Base-by-base conservation (phyloP, 2,113 vertebrate genomes). In the Alethe diademata region DNA sequence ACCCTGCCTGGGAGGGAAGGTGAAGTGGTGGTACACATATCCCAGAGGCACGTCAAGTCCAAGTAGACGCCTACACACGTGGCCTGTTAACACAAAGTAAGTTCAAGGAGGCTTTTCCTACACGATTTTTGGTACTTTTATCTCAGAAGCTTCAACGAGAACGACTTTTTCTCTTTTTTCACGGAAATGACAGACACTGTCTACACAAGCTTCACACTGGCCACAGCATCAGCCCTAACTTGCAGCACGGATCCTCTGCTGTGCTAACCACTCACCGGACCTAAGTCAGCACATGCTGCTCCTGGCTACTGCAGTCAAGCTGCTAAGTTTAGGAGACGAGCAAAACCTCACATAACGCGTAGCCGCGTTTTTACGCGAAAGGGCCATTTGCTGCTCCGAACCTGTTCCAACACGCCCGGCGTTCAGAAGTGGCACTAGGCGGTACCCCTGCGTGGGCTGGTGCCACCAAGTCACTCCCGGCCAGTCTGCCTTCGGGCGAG, bases 181-280 rank as follows among this genome's bases (percentile, higher is more conserved):
- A 45, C 2, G 6, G 29, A 26, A 89, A 50, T 33, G 3, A 54
- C 31, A 26, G 11, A 45, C 23, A 26, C 6, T 1, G 8, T 22
- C 12, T 22, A 45, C 2, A 0, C 7, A 13, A 18, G 28, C 16
- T 28, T 48, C 40, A 48, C 13, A 3, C 2, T 3, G 17, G 16
- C 20, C 19, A 2, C 7, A 83, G 23, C 11, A 57, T 19, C 51
- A 47, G 4, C 6, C 31, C 20, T 12, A n/a, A 24, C 9, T 9
- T 14, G 31, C 33, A 71, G 8, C 26, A 25, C 16, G 1, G 22
- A 50, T 26, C 4, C 36, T 35, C 40, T 26, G 25, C 22, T 12
- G 4, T 0, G 2, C 53, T 45, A 57, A 15, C 6, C 12, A 17
- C 16, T 6, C 26, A 5, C 26, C 0, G 0, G 14, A 25, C 42